These are phyloP conservation scores for Pelvicachromis taeniatus DNA, from an alignment of 2,113 vertebrate genomes.

Conservation along the genomic window DNA sequence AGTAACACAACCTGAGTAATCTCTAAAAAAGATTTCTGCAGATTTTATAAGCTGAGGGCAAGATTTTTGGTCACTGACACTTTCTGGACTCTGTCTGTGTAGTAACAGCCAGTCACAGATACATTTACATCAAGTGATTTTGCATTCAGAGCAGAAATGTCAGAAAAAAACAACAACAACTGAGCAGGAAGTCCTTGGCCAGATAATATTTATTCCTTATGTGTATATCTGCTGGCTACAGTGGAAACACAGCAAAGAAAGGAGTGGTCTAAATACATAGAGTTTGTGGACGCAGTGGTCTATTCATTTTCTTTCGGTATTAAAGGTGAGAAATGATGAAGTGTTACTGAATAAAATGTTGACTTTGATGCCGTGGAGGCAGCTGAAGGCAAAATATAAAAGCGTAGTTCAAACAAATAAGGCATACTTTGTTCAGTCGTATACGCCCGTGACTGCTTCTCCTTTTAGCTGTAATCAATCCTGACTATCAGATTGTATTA, in stretches of 20 bases:
- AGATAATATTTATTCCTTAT: background rate
- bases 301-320: fast-evolving
- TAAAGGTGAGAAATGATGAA: background rate
- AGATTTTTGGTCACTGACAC: background rate
- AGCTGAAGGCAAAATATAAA: background rate
- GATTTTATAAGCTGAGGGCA: background rate
- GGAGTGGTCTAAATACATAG: background rate
- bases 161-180: background rate
- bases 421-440: background rate
- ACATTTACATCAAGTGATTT: background rate
- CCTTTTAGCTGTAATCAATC: background rate
- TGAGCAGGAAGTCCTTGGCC: background rate
- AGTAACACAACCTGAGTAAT: background rate
- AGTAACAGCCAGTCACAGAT: background rate
- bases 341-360: background rate
- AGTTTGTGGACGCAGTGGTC: background rate
- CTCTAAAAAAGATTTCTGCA: background rate
- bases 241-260: background rate
- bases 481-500: background rate
- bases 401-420: background rate
- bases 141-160: background rate
- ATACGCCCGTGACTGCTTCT: background rate
- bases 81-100: background rate
- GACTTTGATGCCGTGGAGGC: background rate
- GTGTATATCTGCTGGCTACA: background rate